phyloP scores from a whole-genome alignment of 2,113 vertebrate species.

The Bambusicola thoracicus region DNA sequence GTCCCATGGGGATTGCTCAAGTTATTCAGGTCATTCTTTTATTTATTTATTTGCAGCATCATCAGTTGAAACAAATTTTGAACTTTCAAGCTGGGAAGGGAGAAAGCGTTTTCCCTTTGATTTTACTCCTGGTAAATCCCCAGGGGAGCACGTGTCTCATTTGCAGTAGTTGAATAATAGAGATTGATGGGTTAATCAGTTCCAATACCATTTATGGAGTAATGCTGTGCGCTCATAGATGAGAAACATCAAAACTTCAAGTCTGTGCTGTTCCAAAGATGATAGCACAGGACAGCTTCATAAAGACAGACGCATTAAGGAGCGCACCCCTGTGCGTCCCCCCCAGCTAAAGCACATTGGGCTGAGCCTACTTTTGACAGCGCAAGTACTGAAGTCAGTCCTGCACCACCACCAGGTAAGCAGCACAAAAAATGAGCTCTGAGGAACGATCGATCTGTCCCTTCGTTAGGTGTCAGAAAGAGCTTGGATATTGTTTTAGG shows the following conservation, averaged over 20 bases:
- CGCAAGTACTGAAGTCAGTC: not conserved
- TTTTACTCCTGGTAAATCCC: conserved; percentile 24
- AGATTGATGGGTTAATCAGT: conserved; percentile 50
- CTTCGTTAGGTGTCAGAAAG: not conserved
- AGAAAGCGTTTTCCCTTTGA: conserved; percentile 27
- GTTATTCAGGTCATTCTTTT: not conserved
- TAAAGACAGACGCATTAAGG: conserved; percentile 18
- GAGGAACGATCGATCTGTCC: not conserved
- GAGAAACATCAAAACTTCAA: no score
- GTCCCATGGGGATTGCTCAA: not conserved
- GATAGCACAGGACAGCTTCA: not conserved
- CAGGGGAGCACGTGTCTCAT: not conserved
- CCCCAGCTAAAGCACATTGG: not conserved
- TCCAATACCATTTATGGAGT: not conserved
- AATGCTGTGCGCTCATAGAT: not conserved
- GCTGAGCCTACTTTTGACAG: conserved; percentile 1
- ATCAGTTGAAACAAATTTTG: conserved; percentile 4
- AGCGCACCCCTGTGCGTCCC: not conserved
- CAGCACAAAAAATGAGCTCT: not conserved
- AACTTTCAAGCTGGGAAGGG: not conserved
- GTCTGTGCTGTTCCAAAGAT: not conserved
- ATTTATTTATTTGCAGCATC: conserved; percentile 16
- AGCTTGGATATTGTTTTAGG: not conserved
- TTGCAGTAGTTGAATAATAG: conserved; percentile 7
- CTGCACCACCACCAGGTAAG: not conserved